Evolutionary conservation across 2,113 vertebrate species (phyloP).

Genomic region (Oreocharis arfaki): DNA sequence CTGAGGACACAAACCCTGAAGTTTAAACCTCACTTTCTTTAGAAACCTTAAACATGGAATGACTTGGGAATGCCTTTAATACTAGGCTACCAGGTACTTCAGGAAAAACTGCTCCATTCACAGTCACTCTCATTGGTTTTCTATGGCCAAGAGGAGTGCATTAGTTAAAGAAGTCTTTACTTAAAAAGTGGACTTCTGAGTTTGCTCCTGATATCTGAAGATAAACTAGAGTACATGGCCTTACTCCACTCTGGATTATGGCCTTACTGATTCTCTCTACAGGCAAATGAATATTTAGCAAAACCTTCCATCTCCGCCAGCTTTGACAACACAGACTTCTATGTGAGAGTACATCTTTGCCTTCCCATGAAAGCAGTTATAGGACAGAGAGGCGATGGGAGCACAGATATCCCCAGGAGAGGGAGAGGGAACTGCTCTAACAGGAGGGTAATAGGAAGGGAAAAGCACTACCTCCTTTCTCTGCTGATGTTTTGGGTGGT

Average conservation of each 20-base stretch:
- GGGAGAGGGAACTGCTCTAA: not conserved
- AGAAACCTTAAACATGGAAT: not conserved
- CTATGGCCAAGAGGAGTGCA: not conserved
- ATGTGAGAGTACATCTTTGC: rapidly evolving
- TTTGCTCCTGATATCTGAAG: not conserved
- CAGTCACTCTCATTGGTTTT: not conserved
- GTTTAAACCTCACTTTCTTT: not conserved
- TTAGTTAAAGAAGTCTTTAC: not conserved
- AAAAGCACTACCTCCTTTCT: rapidly evolving
- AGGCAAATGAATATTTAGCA: not conserved
- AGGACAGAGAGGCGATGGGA: not conserved
- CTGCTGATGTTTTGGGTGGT: not conserved
- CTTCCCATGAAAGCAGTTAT: rapidly evolving
- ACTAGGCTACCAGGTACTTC: not conserved
- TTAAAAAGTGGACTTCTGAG: not conserved
- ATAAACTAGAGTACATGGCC: rapidly evolving
- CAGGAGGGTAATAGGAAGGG: rapidly evolving
- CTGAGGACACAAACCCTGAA: not conserved
- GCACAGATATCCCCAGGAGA: not conserved
- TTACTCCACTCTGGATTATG: not conserved
- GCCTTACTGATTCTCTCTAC: rapidly evolving
- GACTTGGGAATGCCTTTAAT: not conserved
- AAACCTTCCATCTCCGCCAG: not conserved
- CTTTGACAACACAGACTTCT: not conserved
- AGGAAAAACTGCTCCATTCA: not conserved